Percentiles rank a stretch among this genome's conserved stretches.
phyloP scores from a whole-genome alignment of 2,888 invertebrate species.

The Lasioglossum marginatum region DNA sequence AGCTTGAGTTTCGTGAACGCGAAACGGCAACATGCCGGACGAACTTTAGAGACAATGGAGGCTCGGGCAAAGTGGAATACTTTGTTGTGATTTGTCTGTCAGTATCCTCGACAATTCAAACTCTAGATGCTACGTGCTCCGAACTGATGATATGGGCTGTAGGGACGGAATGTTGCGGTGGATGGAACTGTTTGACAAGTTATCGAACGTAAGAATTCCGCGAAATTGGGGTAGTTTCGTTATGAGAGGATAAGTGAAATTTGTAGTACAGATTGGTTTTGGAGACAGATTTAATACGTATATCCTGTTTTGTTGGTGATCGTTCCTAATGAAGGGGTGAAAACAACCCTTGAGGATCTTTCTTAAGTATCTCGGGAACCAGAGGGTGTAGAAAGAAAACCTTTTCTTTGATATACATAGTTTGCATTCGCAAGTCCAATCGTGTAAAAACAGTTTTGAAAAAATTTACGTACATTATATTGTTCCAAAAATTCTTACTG shows the following conservation, averaged over 20 bases:
- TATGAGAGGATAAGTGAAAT: background rate
- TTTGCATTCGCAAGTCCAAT: background rate
- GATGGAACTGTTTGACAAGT: background rate
- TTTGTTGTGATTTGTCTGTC: constrained; percentile 5
- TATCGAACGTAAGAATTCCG: background rate
- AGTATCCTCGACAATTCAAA: background rate
- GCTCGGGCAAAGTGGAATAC: background rate
- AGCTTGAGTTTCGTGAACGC: constrained; percentile 3
- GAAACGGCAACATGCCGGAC: constrained; percentile 9
- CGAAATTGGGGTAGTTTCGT: background rate
- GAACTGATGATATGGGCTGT: background rate
- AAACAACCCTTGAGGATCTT: background rate
- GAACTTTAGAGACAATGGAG: background rate
- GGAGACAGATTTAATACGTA: background rate
- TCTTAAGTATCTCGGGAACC: background rate
- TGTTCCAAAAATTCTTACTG: background rate
- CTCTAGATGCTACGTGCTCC: background rate
- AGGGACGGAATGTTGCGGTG: background rate
- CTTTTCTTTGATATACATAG: background rate
- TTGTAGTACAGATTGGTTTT: background rate
- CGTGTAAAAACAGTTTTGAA: background rate
- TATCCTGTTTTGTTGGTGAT: too few species aligned
- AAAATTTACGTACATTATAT: background rate
- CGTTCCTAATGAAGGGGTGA: background rate
- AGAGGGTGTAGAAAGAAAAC: background rate